A percentile compares a stretch with the other conserved stretches of the same genome.
Conservation (phyloP, 2,888 invertebrate species). For the Himalopsyche tibetana region DNA sequence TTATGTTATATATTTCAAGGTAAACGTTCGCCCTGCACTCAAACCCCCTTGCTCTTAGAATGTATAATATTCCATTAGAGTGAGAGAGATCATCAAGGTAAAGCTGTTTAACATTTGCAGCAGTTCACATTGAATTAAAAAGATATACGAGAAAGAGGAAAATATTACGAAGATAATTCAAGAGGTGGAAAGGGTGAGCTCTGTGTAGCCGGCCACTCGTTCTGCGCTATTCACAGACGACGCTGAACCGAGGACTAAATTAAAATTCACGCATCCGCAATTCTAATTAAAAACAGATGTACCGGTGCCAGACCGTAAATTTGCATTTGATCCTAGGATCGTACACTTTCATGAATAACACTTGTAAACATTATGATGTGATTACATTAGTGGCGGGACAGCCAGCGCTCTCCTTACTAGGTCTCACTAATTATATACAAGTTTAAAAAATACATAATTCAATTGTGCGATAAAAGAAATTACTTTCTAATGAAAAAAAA, state of each 20-base stretch:
- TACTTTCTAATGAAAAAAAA: too few species aligned
- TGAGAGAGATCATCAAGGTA: slow-evolving; percentile 60
- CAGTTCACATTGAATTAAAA: slow-evolving; percentile 63
- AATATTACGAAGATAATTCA: slow-evolving; percentile 53
- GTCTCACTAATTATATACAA: neutral
- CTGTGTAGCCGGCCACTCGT: neutral
- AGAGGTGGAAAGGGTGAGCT: slow-evolving; percentile 11
- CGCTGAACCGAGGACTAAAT: slow-evolving; percentile 32
- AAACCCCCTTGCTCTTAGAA: slow-evolving; percentile 54
- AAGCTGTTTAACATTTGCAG: slow-evolving; percentile 64
- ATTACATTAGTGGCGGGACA: slow-evolving; percentile 54
- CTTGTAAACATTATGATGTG: slow-evolving; percentile 62
- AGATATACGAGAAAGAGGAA: slow-evolving; percentile 50
- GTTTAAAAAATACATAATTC: neutral
- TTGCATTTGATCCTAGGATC: slow-evolving; percentile 57
- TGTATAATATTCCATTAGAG: slow-evolving; percentile 64
- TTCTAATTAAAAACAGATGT: slow-evolving; percentile 53
- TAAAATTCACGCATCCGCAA: slow-evolving; percentile 52
- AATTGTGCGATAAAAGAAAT: too few species aligned
- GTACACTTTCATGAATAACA: slow-evolving; percentile 59
- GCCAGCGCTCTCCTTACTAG: slow-evolving; percentile 1
- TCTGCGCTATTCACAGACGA: slow-evolving; percentile 25
- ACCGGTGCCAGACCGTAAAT: slow-evolving; percentile 50
- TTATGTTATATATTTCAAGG: slow-evolving; percentile 11
- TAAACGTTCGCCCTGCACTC: neutral